Percentiles rank a stretch among this genome's conserved stretches.
These are phyloP conservation scores for Drosophila heteroneura DNA, from an alignment of 2,888 invertebrate genomes.

Conservation along the genomic window DNA sequence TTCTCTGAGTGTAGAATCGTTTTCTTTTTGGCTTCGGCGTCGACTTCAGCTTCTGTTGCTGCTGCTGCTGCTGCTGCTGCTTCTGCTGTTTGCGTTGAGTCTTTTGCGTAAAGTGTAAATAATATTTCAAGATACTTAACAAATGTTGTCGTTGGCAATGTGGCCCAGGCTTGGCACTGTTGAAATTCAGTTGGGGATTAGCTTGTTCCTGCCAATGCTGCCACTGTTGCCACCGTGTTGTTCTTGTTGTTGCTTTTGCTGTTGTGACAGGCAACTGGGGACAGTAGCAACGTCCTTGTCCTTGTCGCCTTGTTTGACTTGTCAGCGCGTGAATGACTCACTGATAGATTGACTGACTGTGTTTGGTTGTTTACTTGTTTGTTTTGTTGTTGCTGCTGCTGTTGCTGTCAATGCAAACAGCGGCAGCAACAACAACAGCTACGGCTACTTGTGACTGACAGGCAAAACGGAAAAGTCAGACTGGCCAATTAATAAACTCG, in stretches of 20 bases:
- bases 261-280: slow-evolving; percentile 33
- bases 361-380: slow-evolving; percentile 52
- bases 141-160: slow-evolving; percentile 65
- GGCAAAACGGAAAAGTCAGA: slow-evolving; percentile 57
- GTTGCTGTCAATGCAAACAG: slow-evolving; percentile 60
- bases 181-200: slow-evolving; percentile 68
- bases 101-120: slow-evolving; percentile 77
- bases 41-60: not conserved
- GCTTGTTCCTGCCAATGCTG: slow-evolving; percentile 45
- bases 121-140: slow-evolving; percentile 79
- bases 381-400: slow-evolving; percentile 28
- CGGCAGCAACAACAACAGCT: slow-evolving; percentile 19
- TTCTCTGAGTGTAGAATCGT: slow-evolving; percentile 13
- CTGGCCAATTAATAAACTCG: slow-evolving; percentile 71
- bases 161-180: slow-evolving; percentile 32
- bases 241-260: slow-evolving; percentile 23
- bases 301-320: slow-evolving; percentile 67
- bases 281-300: slow-evolving; percentile 52
- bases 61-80: slow-evolving; percentile 5
- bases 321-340: slow-evolving; percentile 75
- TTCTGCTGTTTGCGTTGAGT: slow-evolving; percentile 64
- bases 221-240: slow-evolving; percentile 29
- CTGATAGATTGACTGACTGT: slow-evolving; percentile 70
- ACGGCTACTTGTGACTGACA: slow-evolving; percentile 44
- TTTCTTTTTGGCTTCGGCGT: slow-evolving; percentile 19